phyloP scores from a whole-genome alignment of 2,113 vertebrate genomes.

The Regulus satrapa region DNA sequence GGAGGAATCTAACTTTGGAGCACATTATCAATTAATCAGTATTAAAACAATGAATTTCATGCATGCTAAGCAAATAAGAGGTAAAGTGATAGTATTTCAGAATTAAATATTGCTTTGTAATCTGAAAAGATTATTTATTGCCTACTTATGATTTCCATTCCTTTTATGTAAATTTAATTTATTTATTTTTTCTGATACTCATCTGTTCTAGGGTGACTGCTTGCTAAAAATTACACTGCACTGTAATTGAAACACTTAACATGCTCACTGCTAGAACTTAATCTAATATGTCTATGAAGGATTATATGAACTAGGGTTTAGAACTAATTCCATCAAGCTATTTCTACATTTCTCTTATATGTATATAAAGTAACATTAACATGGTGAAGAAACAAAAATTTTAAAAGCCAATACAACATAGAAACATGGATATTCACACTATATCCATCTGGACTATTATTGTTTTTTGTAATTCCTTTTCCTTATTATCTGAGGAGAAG shows the following conservation, averaged over 20 bases:
- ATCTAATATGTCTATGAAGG: not conserved
- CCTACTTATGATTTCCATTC: not conserved
- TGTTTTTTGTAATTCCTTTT: not conserved
- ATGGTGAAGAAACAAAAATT: not conserved
- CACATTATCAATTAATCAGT: not conserved
- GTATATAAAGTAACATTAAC: not conserved
- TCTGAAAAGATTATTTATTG: not conserved
- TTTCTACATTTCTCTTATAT: not conserved
- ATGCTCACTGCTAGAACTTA: not conserved
- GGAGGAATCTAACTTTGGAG: not conserved
- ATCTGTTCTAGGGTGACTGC: not conserved
- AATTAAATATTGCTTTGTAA: not conserved
- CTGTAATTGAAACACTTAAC: not conserved
- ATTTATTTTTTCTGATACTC: not conserved
- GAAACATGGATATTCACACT: not conserved
- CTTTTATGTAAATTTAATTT: slow-evolving; percentile 31
- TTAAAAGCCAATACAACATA: not conserved
- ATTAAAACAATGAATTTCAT: not conserved
- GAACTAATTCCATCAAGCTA: not conserved
- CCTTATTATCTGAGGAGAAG: not conserved
- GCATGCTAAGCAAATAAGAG: not conserved
- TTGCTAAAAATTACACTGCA: not conserved
- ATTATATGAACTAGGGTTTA: not conserved
- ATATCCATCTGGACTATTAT: not conserved
- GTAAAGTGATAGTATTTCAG: not conserved